A percentile compares a stretch with the other conserved stretches of the same genome.
These are phyloP conservation scores for Tychaedon coryphoeus DNA, from an alignment of 2,113 vertebrate genomes.

Conservation along the genomic window DNA sequence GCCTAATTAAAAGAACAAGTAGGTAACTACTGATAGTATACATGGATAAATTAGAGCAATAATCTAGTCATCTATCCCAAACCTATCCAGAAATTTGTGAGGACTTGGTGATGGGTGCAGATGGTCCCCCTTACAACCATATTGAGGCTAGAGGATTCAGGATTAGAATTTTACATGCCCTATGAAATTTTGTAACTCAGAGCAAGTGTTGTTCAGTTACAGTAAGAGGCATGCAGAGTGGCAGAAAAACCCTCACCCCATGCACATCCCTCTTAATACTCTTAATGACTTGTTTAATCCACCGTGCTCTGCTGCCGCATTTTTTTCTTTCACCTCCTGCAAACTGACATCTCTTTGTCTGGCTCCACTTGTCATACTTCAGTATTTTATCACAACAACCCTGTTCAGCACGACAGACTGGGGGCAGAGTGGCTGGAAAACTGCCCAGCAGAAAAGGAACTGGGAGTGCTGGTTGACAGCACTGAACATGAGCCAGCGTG, in stretches of 20 bases:
- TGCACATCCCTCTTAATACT: not conserved
- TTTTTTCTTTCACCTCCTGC: not conserved
- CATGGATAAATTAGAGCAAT: not conserved
- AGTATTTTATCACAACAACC: not conserved
- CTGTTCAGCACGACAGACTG: rapidly evolving
- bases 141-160: not conserved
- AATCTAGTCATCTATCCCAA: not conserved
- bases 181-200: not conserved
- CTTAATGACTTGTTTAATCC: not conserved
- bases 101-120: not conserved
- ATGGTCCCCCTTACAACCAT: not conserved
- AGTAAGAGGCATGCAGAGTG: not conserved
- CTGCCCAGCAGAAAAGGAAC: not conserved
- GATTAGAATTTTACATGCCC: not conserved
- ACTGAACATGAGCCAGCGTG: not conserved
- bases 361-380: not conserved
- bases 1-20: slow-evolving; percentile 24
- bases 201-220: not conserved
- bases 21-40: not conserved
- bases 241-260: not conserved
- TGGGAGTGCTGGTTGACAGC: not conserved
- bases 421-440: not conserved
- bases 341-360: not conserved
- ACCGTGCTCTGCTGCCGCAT: not conserved
- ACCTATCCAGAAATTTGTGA: not conserved